Conservation (phyloP, 1,140 invertebrate genomes). For the Tetragnatha versicolor region DNA sequence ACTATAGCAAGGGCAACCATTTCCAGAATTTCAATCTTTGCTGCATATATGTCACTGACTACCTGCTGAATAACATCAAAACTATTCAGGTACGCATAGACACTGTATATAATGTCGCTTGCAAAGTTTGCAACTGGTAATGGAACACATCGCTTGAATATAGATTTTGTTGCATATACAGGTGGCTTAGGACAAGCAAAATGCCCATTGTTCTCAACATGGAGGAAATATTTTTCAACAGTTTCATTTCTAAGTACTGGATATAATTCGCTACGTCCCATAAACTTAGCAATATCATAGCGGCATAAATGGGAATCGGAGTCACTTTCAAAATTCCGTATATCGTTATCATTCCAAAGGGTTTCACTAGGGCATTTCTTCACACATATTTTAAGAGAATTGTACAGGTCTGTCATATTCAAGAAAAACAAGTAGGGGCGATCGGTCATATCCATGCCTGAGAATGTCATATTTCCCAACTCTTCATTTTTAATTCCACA, state of each 20-base stretch:
- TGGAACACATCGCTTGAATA: slow-evolving; percentile 88
- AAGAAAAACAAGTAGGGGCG: slow-evolving; percentile 85
- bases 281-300: slow-evolving; percentile 69
- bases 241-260: slow-evolving; percentile 29
- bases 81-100: slow-evolving; percentile 83
- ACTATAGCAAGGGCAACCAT: slow-evolving; percentile 84
- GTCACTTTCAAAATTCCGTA: slow-evolving; percentile 77
- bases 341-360: slow-evolving; percentile 72
- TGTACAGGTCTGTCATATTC: slow-evolving; percentile 76
- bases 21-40: slow-evolving; percentile 80
- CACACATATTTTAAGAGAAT: slow-evolving; percentile 87
- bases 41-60: slow-evolving; percentile 84
- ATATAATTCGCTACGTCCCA: slow-evolving; percentile 34
- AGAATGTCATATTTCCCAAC: slow-evolving; percentile 75
- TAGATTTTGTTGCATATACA: slow-evolving; percentile 64
- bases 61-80: slow-evolving; percentile 88
- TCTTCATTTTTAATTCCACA: slow-evolving; percentile 84
- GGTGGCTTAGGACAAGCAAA: slow-evolving; percentile 42
- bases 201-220: slow-evolving; percentile 23
- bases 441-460: slow-evolving; percentile 80
- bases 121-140: slow-evolving; percentile 71
- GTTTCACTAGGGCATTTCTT: slow-evolving; percentile 80
- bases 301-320: slow-evolving; percentile 76
- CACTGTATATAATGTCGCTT: slow-evolving; percentile 71
- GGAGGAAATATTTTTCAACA: slow-evolving; percentile 30